These are phyloP conservation scores for Chelidonichthys spinosus DNA, from an alignment of 2,797 vertebrate genomes.

Conservation along the genomic window DNA sequence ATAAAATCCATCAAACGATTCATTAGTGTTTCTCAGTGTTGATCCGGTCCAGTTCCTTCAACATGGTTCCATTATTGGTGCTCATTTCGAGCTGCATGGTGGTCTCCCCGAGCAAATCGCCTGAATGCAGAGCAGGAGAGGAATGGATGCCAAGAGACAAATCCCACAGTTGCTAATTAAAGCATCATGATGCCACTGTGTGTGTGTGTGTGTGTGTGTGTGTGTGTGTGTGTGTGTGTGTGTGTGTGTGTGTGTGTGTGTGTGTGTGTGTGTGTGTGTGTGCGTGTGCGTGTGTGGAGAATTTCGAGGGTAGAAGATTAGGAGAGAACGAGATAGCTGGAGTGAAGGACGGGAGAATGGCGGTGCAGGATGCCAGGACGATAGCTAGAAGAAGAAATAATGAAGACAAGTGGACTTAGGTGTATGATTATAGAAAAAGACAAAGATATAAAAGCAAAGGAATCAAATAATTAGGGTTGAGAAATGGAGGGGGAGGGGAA, in stretches of 20 bases:
- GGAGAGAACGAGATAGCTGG: background rate
- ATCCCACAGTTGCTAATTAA: conserved; percentile 75
- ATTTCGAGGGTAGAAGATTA: background rate
- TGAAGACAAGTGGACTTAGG: background rate
- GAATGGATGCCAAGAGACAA: conserved; percentile 69
- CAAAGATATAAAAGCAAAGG: background rate
- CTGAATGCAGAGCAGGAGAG: conserved; percentile 42
- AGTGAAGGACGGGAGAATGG: background rate
- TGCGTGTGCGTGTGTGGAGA: no score
- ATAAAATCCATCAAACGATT: background rate
- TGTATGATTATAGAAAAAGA: conserved; percentile 1
- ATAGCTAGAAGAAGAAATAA: background rate
- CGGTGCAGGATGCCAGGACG: background rate
- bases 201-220: background rate
- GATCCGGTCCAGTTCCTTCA: conserved; percentile 17
- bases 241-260: no score
- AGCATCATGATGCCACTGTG: conserved; percentile 46
- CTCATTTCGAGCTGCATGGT: conserved; percentile 36
- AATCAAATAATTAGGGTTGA: background rate
- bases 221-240: background rate
- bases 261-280: no score
- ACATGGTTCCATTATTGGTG: conserved; percentile 11
- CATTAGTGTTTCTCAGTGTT: background rate
- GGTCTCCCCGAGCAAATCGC: conserved; percentile 47
- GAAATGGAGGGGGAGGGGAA: background rate